Evolutionary conservation across 2,113 vertebrate genomes (phyloP), one percentile per base, ranked within the genome.

Genomic region (Salvelinus sp.): DNA sequence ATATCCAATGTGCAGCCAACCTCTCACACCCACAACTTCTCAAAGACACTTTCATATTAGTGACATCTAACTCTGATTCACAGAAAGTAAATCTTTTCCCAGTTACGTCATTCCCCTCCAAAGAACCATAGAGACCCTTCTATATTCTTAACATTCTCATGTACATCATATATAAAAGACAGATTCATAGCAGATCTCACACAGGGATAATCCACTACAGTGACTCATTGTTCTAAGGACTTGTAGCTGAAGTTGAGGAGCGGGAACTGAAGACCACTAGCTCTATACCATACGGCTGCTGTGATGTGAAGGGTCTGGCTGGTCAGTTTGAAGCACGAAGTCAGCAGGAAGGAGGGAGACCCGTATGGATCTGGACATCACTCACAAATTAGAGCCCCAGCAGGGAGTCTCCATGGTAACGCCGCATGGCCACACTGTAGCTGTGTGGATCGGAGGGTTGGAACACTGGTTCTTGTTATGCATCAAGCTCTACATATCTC

Each of bases 381-480:
- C 84, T 87, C 85, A 75, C 85, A 88, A 87, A 88, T 88, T 82
- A 86, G 75, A 80, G 80, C 75, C 80, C 72, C 69, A 22, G 76
- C 68, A 69, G 82, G 82, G 82, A 83, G 83, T 81, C 77, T 82
- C 74, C 82, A 70, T 87, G 83, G 78, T 82, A 79, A 80, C 82
- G 66, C 79, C 74, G 79, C 86, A 88, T 82, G 83, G 82, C 77
- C 25, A 80, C 62, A 69, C 82, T 85, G 80, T 87, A 4, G 14
- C 75, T 79, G 6, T 70, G 82, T 78, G 81, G 48, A 50, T 63
- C 38, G 6, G 38, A 38, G 38, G 73, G 73, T 84, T 73, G 68
- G 82, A 75, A 88, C 88, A 88, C 79, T 78, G 86, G 54, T 69
- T 75, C 62, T 69, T 84, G 82, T 50, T 90, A 82, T 83, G 6